These are phyloP conservation scores for Halesus radiatus DNA, from an alignment of 1,140 invertebrate species.

Conservation along the genomic window DNA sequence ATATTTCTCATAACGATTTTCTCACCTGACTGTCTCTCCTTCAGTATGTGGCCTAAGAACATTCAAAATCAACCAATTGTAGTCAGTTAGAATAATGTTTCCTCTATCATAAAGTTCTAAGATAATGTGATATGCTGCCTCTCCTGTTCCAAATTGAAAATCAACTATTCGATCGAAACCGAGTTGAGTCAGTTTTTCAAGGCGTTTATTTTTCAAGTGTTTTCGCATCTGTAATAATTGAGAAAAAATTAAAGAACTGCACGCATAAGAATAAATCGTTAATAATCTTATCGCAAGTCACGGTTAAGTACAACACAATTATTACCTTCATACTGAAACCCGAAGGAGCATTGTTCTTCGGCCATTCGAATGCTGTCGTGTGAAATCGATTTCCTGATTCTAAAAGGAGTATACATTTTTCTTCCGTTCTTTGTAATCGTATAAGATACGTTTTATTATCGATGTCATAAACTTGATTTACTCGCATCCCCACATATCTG, in stretches of 20 bases:
- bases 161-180: slow-evolving; percentile 92
- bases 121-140: slow-evolving; percentile 96
- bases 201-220: slow-evolving; percentile 95
- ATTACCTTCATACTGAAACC: slow-evolving; percentile 97
- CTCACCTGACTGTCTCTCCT: slow-evolving; percentile 87
- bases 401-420: slow-evolving; percentile 90
- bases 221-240: slow-evolving; percentile 85
- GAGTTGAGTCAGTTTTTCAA: slow-evolving; percentile 89
- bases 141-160: slow-evolving; percentile 94
- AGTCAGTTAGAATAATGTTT: slow-evolving; percentile 96
- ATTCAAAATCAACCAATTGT: slow-evolving; percentile 92
- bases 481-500: slow-evolving; percentile 91
- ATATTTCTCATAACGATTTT: too few relatives aligned
- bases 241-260: not conserved
- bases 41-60: slow-evolving; percentile 94
- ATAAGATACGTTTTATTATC: slow-evolving; percentile 98
- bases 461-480: slow-evolving; percentile 98
- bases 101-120: slow-evolving; percentile 97
- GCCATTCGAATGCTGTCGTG: slow-evolving; percentile 97
- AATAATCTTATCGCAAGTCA: too few relatives aligned
- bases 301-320: too few relatives aligned
- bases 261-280: not conserved
- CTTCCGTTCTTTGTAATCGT: slow-evolving; percentile 83
- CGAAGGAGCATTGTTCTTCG: slow-evolving; percentile 95
- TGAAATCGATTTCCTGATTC: slow-evolving; percentile 97